Evolutionary conservation across 2,797 vertebrate species (phyloP).

Genomic region (Acrossocheilus fasciatus): DNA sequence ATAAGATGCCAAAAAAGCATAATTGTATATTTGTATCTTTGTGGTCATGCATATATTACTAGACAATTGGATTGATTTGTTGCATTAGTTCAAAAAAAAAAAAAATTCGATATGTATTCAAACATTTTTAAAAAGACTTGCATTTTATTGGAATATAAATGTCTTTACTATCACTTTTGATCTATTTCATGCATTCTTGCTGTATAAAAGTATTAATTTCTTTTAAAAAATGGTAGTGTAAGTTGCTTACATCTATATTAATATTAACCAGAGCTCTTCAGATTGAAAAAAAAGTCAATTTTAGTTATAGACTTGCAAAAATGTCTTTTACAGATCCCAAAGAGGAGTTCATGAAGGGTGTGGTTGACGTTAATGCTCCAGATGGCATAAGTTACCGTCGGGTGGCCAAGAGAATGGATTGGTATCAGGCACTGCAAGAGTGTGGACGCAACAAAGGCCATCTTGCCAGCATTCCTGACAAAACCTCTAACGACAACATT

Average conservation of each 20-base stretch:
- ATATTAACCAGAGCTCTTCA: not conserved
- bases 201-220: not conserved
- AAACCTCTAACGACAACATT: conserved; percentile 77
- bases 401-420: conserved; percentile 81
- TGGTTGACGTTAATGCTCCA: conserved; percentile 71
- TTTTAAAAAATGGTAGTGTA: not conserved
- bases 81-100: too few species aligned
- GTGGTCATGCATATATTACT: too few species aligned
- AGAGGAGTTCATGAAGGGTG: conserved; percentile 74
- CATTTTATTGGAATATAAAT: not conserved
- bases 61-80: too few species aligned
- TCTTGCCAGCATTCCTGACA: conserved; percentile 87
- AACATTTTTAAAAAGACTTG: not conserved
- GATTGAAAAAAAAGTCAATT: not conserved
- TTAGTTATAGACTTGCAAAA: not conserved
- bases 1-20: not conserved
- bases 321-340: conserved; percentile 68
- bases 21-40: not conserved
- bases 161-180: not conserved
- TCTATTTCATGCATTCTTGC: not conserved
- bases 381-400: conserved; percentile 81
- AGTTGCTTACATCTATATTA: not conserved
- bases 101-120: too few species aligned
- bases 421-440: conserved; percentile 86
- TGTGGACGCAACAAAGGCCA: conserved; percentile 81